Percentiles rank a stretch among this genome's conserved stretches.
These are phyloP conservation scores for Bufotes viridis DNA, from an alignment of 2,797 vertebrate species.

Conservation along the genomic window DNA sequence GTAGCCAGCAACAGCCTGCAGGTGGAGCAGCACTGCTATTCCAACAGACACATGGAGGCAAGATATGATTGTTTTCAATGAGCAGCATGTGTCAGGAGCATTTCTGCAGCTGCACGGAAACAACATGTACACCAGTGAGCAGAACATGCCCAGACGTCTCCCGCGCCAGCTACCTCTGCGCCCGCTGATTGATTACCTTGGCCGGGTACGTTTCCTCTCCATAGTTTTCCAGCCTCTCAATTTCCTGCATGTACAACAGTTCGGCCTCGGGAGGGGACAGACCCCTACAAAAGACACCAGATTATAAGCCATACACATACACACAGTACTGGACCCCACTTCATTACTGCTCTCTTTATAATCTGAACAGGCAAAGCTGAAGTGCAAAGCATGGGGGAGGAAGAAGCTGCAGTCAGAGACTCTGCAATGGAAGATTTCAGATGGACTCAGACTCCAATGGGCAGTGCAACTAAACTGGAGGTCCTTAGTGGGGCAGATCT, in stretches of 20 bases:
- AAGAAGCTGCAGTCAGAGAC: background rate
- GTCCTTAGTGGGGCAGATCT: background rate
- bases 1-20: background rate
- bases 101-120: background rate
- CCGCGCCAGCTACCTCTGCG: background rate
- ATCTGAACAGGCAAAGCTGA: background rate
- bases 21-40: background rate
- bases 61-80: background rate
- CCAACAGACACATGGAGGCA: background rate
- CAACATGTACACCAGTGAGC: background rate
- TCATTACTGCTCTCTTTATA: background rate
- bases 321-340: no score
- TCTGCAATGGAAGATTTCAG: background rate
- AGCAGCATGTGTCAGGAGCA: background rate
- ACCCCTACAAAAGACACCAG: constrained; percentile 77
- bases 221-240: constrained; percentile 95
- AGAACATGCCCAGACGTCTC: background rate
- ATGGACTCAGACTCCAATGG: background rate
- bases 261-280: constrained; percentile 91
- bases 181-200: constrained; percentile 78
- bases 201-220: constrained; percentile 95
- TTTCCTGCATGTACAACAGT: constrained; percentile 97
- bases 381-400: background rate
- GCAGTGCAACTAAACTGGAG: no score
- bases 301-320: background rate